Percentiles rank a stretch among this genome's conserved stretches.
phyloP scores from a whole-genome alignment of 2,113 vertebrate species.

The Melanotaenia duboulayi region DNA sequence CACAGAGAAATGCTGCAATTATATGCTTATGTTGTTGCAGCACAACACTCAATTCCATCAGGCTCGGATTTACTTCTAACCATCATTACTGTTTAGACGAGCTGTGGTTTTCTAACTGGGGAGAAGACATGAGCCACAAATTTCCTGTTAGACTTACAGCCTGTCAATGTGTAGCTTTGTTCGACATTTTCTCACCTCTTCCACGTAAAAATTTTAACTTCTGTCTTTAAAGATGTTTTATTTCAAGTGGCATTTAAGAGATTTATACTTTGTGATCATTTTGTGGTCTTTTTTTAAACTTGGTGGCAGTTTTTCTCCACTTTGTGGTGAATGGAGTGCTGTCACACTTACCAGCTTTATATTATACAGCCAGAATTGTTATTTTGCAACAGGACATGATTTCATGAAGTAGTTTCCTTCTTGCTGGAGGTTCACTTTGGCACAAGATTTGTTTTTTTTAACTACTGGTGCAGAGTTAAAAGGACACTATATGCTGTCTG shows the following conservation, averaged over 20 bases:
- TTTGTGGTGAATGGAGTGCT: not conserved
- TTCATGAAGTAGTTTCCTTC: too few species aligned
- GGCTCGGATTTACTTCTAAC: conserved; percentile 13
- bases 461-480: too few species aligned
- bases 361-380: not conserved
- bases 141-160: conserved; percentile 5
- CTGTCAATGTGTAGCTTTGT: too few species aligned
- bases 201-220: not conserved
- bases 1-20: conserved; percentile 23
- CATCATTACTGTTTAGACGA: conserved; percentile 40
- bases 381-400: too few species aligned
- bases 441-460: too few species aligned
- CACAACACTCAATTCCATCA: conserved; percentile 5
- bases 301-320: not conserved
- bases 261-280: not conserved
- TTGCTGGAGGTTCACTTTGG: too few species aligned
- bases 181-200: not conserved
- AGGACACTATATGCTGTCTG: too few species aligned
- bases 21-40: conserved; percentile 28
- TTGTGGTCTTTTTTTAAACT: not conserved
- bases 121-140: conserved; percentile 20
- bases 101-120: conserved; percentile 20
- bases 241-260: not conserved
- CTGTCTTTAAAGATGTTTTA: not conserved
- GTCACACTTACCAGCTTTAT: not conserved